These are phyloP conservation scores for Macrochelys suwanniensis DNA, from an alignment of 2,797 vertebrate species.

Conservation along the genomic window DNA sequence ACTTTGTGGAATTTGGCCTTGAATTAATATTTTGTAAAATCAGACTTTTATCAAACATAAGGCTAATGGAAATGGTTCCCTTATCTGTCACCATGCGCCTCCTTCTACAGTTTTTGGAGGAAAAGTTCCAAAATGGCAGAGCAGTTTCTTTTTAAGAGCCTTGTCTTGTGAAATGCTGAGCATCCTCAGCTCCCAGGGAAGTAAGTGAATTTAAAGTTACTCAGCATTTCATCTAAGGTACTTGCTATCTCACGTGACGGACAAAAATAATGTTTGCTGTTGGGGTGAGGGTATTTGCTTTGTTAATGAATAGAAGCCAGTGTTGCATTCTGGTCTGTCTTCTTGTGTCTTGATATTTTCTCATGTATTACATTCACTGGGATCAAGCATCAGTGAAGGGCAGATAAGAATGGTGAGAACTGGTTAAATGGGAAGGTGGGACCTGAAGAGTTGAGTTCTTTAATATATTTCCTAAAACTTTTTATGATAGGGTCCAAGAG, in stretches of 20 bases:
- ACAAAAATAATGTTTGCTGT: background rate
- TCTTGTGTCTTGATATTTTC: background rate
- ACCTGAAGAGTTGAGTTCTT: background rate
- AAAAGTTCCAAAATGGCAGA: background rate
- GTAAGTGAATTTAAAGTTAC: background rate
- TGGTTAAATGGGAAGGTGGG: background rate
- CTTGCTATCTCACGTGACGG: background rate
- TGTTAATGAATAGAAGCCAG: background rate
- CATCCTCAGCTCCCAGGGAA: background rate
- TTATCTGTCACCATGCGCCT: background rate
- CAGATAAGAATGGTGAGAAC: background rate
- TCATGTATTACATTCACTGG: background rate
- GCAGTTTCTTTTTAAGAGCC: background rate
- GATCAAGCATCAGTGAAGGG: background rate
- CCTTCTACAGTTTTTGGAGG: background rate
- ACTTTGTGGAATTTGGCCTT: background rate
- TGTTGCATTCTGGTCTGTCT: background rate
- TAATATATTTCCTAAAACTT: slow-evolving; percentile 7
- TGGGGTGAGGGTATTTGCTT: background rate
- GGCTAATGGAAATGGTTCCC: background rate
- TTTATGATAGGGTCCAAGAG: slow-evolving; percentile 76
- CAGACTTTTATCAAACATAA: background rate
- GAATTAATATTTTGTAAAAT: background rate
- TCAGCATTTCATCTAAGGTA: background rate
- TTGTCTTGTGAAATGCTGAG: background rate